Evolutionary conservation across 1,140 invertebrate species (phyloP), one percentile per base, ranked within the genome.

Genomic region (Varroa destructor): DNA sequence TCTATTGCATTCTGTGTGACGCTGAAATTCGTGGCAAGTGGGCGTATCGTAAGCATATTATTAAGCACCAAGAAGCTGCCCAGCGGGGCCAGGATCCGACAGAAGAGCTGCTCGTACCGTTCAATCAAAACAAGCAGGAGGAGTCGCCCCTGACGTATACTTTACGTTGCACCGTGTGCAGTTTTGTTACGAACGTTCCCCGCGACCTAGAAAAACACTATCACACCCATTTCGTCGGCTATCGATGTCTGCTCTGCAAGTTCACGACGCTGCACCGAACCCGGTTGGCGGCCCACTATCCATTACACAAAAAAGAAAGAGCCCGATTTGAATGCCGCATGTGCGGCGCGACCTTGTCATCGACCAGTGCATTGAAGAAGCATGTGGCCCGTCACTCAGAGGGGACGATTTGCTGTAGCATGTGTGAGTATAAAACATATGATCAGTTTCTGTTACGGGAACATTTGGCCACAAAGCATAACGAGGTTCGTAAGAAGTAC

Each of bases 401-500:
- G 61, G 61, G 61, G 12, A 67, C 61, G 61, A 67, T 67, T 37
- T 67, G 61, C 36, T 67, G 61, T 8, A 67, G 46, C 40, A 14
- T 67, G 46, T 67, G 61, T 37, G 61, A 67, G 14, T 67, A 67
- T 8, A 67, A 67, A 37, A 67, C 61, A 2, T 67, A 67, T 67
- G 61, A 67, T 8, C 61, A 46, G 14, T 67, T 67, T 37, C 61
- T 67, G 14, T 37, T 67, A 8, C 61, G 61, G 61, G 61, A 67
- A 8, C 61, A 67, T 37, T 14, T 67, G 12, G 61, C 61, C 61
- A 67, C 61, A 37, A 67, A 67, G 37, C 61, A 67, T 8, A 37
- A 67, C 61, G 61, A 67, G 46, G 61, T 67, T 10, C 40, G 40
- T 12, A 67, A 67, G 61, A 67, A 67, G 61, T 67, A 43, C 61